Conservation (phyloP, 2,888 invertebrate species). For the Aquatica leii region DNA sequence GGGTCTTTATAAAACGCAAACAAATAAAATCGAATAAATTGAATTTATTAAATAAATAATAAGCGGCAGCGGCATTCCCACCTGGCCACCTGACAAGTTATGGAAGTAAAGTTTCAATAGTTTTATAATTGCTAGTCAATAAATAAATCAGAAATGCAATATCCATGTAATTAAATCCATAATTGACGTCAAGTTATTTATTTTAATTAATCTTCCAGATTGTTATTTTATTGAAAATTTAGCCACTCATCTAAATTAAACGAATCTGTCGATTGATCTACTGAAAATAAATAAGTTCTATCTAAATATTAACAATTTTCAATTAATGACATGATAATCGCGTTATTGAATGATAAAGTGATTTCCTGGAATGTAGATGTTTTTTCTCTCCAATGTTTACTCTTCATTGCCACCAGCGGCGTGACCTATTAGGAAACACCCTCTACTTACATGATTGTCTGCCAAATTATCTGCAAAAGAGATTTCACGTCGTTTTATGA, state of each 20-base stretch:
- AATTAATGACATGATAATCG: constrained; percentile 29
- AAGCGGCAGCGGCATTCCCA: constrained; percentile 42
- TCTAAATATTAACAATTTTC: constrained; percentile 28
- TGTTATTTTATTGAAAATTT: constrained; percentile 35
- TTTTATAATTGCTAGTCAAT: constrained; percentile 46
- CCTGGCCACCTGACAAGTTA: constrained; percentile 46
- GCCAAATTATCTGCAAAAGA: too few species aligned
- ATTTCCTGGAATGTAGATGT: constrained; percentile 39
- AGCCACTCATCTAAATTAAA: constrained; percentile 23
- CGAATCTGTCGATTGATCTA: not conserved
- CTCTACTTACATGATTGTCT: too few species aligned
- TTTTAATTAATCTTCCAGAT: constrained; percentile 41
- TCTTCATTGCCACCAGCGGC: constrained; percentile 40
- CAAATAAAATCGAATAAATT: constrained; percentile 47
- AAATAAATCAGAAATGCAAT: constrained; percentile 47
- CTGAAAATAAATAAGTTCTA: constrained; percentile 15
- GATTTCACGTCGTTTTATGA: too few species aligned
- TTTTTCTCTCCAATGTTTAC: constrained; percentile 35
- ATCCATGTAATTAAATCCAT: constrained; percentile 42
- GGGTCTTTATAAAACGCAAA: constrained; percentile 42
- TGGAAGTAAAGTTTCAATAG: constrained; percentile 45
- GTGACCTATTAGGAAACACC: too few species aligned
- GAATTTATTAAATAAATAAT: constrained; percentile 48
- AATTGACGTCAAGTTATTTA: constrained; percentile 45
- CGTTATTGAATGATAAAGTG: constrained; percentile 30